Evolutionary conservation across 2,113 vertebrate genomes (phyloP).

Genomic region (Benitochromis conjunctus): DNA sequence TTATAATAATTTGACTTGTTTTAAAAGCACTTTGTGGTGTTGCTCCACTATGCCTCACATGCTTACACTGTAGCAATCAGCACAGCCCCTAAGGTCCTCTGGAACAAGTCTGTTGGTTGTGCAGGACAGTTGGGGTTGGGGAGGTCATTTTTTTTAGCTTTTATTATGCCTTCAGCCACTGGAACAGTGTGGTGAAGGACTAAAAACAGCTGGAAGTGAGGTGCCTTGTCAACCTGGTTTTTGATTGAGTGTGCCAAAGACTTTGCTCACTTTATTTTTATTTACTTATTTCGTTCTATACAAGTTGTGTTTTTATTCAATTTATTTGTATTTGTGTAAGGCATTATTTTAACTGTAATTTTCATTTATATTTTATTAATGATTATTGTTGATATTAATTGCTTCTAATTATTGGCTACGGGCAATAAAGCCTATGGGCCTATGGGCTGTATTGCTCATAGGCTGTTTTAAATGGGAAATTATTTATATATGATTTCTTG

Average conservation of each 20-base stretch:
- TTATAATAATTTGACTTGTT: neutral
- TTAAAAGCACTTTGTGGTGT: neutral
- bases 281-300: neutral
- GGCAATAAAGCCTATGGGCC: neutral
- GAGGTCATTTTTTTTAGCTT: neutral
- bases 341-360: neutral
- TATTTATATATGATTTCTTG: neutral
- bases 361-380: neutral
- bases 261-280: neutral
- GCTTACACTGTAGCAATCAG: neutral
- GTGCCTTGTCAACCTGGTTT: neutral
- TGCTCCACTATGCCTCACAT: neutral
- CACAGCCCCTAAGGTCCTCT: neutral
- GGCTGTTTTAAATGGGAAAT: neutral
- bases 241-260: neutral
- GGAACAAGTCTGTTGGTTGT: neutral
- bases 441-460: neutral
- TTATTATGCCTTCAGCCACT: neutral
- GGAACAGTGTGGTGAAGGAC: neutral
- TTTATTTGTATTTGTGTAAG: neutral
- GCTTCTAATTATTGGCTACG: neutral
- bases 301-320: neutral
- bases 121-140: neutral
- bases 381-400: neutral
- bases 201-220: neutral